Percentiles rank a stretch among this genome's conserved stretches.
These are phyloP conservation scores for Mylabris sibirica DNA, from an alignment of 2,888 invertebrate genomes.

Conservation along the genomic window DNA sequence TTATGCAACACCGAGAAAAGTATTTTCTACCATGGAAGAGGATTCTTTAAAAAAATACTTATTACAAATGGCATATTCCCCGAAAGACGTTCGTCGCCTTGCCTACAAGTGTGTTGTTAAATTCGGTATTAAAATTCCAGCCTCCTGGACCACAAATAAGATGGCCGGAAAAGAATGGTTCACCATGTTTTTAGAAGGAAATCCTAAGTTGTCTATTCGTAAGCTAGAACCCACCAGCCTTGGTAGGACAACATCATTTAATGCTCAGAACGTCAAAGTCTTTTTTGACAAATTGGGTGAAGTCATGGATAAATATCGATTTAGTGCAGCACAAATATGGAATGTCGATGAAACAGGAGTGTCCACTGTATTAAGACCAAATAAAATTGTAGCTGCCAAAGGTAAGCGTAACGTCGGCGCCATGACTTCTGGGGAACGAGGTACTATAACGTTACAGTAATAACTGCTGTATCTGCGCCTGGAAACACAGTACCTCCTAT, in stretches of 20 bases:
- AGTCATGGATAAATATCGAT: constrained; percentile 35
- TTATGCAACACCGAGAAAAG: neutral
- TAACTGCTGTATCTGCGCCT: constrained; percentile 27
- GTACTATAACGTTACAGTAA: constrained; percentile 46
- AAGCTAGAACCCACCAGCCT: constrained; percentile 29
- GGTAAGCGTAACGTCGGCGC: constrained; percentile 31
- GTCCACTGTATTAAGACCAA: constrained; percentile 31
- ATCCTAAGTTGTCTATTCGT: neutral
- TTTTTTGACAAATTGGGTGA: constrained; percentile 27
- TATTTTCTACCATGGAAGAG: neutral
- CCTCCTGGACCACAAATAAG: constrained; percentile 25
- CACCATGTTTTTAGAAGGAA: constrained; percentile 28
- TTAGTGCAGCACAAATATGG: constrained; percentile 42
- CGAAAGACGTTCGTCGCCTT: constrained; percentile 26
- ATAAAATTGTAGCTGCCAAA: constrained; percentile 44
- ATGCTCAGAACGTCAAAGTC: constrained; percentile 23
- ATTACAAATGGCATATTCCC: constrained; percentile 13
- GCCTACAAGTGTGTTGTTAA: constrained; percentile 10
- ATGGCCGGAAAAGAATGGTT: constrained; percentile 32
- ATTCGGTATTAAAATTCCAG: constrained; percentile 21
- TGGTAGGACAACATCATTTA: constrained; percentile 33
- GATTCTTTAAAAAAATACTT: neutral
- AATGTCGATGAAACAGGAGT: constrained; percentile 47
- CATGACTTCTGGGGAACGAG: constrained; percentile 44
- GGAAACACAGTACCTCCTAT: constrained; percentile 32